Conservation (phyloP, 2,797 vertebrate species). For the Pseudochirops corinnae region DNA sequence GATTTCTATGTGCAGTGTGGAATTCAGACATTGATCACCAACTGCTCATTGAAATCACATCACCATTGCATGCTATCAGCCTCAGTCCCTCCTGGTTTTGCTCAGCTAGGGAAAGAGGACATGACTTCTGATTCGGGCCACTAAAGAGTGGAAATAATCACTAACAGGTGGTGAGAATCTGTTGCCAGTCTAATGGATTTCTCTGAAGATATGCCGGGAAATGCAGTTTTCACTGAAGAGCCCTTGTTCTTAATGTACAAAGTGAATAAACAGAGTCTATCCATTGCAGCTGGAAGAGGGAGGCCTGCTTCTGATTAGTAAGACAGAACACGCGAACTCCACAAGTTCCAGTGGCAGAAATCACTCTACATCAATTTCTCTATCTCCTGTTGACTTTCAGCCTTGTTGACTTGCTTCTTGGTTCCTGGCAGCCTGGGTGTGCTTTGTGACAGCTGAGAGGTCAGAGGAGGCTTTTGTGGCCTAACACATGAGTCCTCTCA, state of each 20-base stretch:
- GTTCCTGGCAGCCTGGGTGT: conserved; percentile 13
- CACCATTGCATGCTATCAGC: background rate
- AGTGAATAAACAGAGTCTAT: conserved; percentile 60
- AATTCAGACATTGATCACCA: background rate
- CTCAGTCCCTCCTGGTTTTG: conserved; percentile 14
- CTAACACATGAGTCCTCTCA: background rate
- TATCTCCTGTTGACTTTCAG: conserved; percentile 46
- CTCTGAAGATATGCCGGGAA: conserved; percentile 76
- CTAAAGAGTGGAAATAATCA: conserved; percentile 45
- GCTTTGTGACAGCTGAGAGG: conserved; percentile 11
- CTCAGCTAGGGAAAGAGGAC: conserved; percentile 51
- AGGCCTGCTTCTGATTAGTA: conserved; percentile 78
- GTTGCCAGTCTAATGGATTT: conserved; percentile 57
- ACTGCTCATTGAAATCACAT: background rate
- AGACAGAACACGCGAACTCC: background rate
- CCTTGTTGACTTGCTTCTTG: conserved; percentile 12
- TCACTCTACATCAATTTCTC: conserved; percentile 31
- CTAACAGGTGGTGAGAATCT: conserved; percentile 76
- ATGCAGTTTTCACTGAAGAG: conserved; percentile 76
- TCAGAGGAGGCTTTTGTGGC: conserved; percentile 37
- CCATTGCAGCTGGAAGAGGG: conserved; percentile 63
- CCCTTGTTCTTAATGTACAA: conserved; percentile 42
- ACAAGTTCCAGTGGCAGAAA: conserved; percentile 58
- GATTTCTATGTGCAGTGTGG: background rate
- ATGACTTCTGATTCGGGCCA: conserved; percentile 14